Evolutionary conservation across 2,888 invertebrate species (phyloP).

Genomic region (Melieria crassipennis): DNA sequence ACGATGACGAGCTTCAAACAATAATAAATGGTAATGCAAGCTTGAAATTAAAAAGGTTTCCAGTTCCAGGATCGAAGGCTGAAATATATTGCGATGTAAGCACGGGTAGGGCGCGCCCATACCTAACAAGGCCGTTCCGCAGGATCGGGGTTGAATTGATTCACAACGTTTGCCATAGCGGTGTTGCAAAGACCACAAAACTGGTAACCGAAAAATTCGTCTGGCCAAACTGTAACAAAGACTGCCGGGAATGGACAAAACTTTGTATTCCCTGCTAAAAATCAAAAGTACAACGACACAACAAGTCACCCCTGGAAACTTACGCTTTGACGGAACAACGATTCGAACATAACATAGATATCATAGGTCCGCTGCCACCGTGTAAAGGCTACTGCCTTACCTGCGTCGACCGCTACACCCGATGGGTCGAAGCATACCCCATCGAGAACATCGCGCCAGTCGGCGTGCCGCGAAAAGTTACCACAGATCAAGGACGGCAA

Average conservation of each 20-base stretch:
- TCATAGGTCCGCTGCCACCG: constrained; percentile 30
- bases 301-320: not conserved
- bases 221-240: constrained; percentile 15
- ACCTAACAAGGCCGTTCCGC: constrained; percentile 27
- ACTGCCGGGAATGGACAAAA: constrained; percentile 19
- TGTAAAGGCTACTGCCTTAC: constrained; percentile 27
- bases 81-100: constrained; percentile 27
- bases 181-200: not conserved
- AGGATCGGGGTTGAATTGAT: constrained; percentile 21
- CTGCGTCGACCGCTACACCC: constrained; percentile 41
- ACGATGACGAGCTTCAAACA: not conserved
- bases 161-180: constrained; percentile 23
- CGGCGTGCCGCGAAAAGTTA: constrained; percentile 28
- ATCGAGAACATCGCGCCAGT: constrained; percentile 39
- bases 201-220: constrained; percentile 25
- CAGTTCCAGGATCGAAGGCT: constrained; percentile 8
- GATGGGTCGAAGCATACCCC: constrained; percentile 47
- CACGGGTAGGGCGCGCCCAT: constrained; percentile 19
- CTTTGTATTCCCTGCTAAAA: constrained; percentile 29
- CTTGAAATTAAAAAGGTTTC: not conserved
- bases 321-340: constrained; percentile 24
- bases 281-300: constrained; percentile 17
- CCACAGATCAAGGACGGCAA: constrained; percentile 35
- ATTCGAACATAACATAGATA: constrained; percentile 40
- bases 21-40: not conserved